phyloP scores from a whole-genome alignment of 1,140 invertebrate genomes.

The Drosophila auraria region DNA sequence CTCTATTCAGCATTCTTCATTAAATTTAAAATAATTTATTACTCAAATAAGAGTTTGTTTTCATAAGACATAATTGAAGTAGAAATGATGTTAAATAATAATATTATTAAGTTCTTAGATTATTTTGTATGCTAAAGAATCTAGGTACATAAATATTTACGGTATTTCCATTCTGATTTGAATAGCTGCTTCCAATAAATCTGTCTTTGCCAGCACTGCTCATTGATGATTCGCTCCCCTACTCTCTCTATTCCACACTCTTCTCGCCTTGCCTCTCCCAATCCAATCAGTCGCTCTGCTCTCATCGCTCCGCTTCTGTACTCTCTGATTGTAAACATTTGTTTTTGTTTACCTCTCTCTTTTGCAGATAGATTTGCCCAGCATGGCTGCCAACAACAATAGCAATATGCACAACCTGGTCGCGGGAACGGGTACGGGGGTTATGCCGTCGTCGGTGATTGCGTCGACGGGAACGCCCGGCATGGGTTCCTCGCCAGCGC shows the following conservation, averaged over 20 bases:
- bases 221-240: conserved; percentile 7
- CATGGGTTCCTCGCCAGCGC: conserved; percentile 24
- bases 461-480: conserved; percentile 75
- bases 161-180: background rate
- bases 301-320: background rate
- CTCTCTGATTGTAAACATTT: conserved; percentile 41
- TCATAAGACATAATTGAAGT: too few species aligned
- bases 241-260: conserved; percentile 2
- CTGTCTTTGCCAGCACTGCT: conserved; percentile 21
- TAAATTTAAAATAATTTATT: too few species aligned
- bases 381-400: conserved; percentile 80
- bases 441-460: conserved; percentile 68
- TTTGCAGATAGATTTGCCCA: conserved; percentile 44
- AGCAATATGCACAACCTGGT: conserved; percentile 73
- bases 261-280: conserved; percentile 4
- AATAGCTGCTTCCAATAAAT: too few species aligned
- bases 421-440: conserved; percentile 31
- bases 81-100: too few species aligned
- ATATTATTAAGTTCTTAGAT: too few species aligned
- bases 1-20: too few species aligned
- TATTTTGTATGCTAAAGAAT: too few species aligned
- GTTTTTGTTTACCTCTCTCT: conserved; percentile 52
- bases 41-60: too few species aligned
- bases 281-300: conserved; percentile 13
- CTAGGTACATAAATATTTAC: too few species aligned